Evolutionary conservation across 2,113 vertebrate species (phyloP), one percentile per base, ranked within the genome.

Genomic region (Delphinapterus leucas): DNA sequence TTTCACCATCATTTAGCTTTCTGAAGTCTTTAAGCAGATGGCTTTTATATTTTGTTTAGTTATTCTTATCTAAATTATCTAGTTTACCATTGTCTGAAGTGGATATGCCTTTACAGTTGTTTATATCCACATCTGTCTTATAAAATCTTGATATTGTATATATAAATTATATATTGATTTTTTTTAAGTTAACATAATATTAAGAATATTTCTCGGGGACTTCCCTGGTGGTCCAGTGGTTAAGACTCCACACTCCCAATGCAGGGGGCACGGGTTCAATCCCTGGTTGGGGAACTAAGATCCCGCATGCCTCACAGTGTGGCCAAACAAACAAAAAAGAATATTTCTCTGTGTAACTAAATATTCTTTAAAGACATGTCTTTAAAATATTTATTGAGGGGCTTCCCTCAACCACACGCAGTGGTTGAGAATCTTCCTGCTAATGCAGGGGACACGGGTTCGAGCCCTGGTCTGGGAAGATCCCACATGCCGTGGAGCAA

Each of bases 1-100:
- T 96, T 77, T 96, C 10, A 36, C 58, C n/a, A 73, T 91, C 38
- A 63, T 92, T 88, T 96, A 92, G 74, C 58, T 97, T 25, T 90
- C 33, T 76, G 55, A 60, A 77, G 21, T 13, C 31, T 93, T 97
- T 90, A 84, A 91, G 7, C n/a, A 82, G 47, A 36, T 73, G 21
- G 6, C 13, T 89, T 97, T 89, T 88, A 88, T 70, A 58, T 63
- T 74, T 97, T 81, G 1, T 94, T 96, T 5, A 21, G 25, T 21
- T 89, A 95, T 91, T 94, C 63, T n/a, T 65, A 36, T 80, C 41
- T 88, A 58, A 79, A 74, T 91, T 82, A 67, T 88, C 17, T 86
- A 49, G 70, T 55, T 96, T 3, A 47, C 3, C 38, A 60, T 95
- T 90, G 67, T 12, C 68, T 84, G 15, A 96, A 65, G 31, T 88